Evolutionary conservation across 2,113 vertebrate species (phyloP).

Genomic region (Phyllostomus hastatus): DNA sequence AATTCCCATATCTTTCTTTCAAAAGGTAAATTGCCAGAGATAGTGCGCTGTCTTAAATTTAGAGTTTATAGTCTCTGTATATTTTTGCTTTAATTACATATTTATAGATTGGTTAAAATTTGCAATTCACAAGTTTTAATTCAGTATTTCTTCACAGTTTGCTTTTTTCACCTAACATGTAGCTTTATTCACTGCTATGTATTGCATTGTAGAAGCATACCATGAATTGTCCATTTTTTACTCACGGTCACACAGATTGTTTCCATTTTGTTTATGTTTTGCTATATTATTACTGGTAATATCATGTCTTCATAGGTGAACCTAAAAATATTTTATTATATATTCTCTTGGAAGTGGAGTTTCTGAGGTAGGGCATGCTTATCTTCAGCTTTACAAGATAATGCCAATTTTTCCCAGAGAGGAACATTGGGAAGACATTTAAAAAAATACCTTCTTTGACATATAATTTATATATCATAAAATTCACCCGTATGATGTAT

Average conservation of each 20-base stretch:
- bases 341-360: not conserved
- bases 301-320: not conserved
- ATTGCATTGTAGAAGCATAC: not conserved
- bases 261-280: not conserved
- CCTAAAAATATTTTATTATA: not conserved
- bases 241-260: not conserved
- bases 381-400: not conserved
- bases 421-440: not conserved
- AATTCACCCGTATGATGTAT: not conserved
- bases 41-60: not conserved
- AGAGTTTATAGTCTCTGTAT: not conserved
- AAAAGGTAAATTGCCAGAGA: not conserved
- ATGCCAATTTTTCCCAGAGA: not conserved
- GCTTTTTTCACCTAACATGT: not conserved
- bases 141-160: not conserved
- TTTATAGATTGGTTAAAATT: not conserved
- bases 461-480: not conserved
- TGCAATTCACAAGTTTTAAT: not conserved
- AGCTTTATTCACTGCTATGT: not conserved
- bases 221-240: not conserved
- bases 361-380: not conserved
- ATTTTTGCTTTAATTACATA: not conserved
- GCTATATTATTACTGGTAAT: not conserved
- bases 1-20: not conserved
- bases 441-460: not conserved